phyloP scores from a whole-genome alignment of 2,797 vertebrate species.

The Phoebastria nigripes region DNA sequence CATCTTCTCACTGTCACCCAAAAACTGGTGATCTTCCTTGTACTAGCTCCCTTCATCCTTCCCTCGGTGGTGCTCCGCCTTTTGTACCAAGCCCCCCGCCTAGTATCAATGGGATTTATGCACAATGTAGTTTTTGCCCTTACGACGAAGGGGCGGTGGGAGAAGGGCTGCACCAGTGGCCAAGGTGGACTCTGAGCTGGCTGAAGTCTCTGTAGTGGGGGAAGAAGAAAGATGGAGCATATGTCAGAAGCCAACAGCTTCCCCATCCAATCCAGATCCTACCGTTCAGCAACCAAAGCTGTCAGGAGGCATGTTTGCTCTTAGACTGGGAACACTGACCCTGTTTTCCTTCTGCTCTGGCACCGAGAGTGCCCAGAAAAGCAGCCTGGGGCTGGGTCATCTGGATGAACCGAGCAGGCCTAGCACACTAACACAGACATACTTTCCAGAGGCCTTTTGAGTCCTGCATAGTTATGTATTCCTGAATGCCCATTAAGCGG shows the following conservation, averaged over 20 bases:
- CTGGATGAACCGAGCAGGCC: neutral
- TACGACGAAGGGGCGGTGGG: neutral
- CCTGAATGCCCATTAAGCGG: neutral
- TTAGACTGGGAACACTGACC: neutral
- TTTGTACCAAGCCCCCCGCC: neutral
- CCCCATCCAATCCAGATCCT: neutral
- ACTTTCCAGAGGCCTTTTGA: neutral
- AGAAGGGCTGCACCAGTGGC: neutral
- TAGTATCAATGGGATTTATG: neutral
- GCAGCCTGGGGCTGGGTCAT: neutral
- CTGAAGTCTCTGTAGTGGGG: neutral
- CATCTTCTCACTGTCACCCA: neutral
- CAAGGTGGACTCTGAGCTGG: neutral
- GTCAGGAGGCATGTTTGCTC: neutral
- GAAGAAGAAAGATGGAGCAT: neutral
- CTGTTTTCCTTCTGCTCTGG: neutral
- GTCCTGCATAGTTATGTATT: neutral
- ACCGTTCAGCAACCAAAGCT: neutral
- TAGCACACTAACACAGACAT: neutral
- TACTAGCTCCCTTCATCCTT: neutral
- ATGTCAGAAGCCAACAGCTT: neutral
- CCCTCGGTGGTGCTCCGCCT: rapidly evolving
- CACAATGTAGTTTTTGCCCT: neutral
- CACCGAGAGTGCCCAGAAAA: neutral
- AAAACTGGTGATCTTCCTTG: neutral